Conservation (phyloP, 2,113 vertebrate species). For the Morone saxatilis region DNA sequence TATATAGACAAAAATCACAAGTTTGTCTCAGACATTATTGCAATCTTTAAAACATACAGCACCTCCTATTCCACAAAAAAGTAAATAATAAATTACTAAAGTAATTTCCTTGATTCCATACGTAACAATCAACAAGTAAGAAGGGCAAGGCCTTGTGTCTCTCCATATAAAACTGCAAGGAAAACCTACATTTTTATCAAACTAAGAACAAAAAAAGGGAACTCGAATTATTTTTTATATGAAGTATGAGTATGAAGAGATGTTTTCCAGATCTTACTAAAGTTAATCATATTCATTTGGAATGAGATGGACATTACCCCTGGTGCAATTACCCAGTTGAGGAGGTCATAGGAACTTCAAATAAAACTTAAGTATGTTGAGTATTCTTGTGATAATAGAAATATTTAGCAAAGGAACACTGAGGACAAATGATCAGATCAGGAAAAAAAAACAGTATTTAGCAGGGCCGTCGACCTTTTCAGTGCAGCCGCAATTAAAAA, state of each 20-base stretch:
- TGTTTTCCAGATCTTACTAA: neutral
- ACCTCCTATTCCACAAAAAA: too few relatives aligned
- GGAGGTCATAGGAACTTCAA: neutral
- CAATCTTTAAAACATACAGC: too few relatives aligned
- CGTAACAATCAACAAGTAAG: neutral
- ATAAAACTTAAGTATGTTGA: neutral
- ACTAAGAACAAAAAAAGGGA: neutral
- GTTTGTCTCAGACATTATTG: too few relatives aligned
- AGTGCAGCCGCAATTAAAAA: neutral
- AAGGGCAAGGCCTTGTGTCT: neutral
- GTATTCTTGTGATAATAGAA: neutral
- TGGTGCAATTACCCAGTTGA: neutral
- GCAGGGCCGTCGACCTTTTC: slow-evolving; percentile 14
- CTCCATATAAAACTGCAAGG: neutral
- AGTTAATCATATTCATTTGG: neutral
- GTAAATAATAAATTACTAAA: neutral
- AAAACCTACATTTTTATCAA: neutral
- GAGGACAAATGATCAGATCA: slow-evolving; percentile 29
- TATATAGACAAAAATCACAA: too few relatives aligned
- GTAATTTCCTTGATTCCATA: neutral
- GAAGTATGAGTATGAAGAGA: neutral
- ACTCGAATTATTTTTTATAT: neutral
- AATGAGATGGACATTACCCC: neutral
- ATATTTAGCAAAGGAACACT: slow-evolving; percentile 25
- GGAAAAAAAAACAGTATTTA: neutral